Conservation (phyloP, 2,888 invertebrate genomes). For the Pinctada fucata region DNA sequence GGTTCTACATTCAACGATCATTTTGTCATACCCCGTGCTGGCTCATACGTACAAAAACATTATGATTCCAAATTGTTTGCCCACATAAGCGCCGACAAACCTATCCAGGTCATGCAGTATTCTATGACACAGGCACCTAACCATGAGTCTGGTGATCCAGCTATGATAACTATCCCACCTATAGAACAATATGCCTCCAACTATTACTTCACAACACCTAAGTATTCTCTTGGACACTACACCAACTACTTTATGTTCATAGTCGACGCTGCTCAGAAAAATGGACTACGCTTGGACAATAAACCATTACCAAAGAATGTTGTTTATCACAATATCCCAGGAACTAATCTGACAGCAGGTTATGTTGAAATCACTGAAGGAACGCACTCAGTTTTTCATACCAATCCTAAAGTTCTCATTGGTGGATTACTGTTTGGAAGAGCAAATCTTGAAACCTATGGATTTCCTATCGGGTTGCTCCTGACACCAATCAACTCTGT, state of each 20-base stretch:
- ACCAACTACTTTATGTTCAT: constrained; percentile 47
- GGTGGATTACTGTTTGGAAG: constrained; percentile 25
- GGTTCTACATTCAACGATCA: constrained; percentile 28
- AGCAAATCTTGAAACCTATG: constrained; percentile 26
- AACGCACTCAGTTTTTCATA: constrained; percentile 21
- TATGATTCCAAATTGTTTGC: constrained; percentile 39
- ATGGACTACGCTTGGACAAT: constrained; percentile 39
- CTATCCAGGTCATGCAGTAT: constrained; percentile 56
- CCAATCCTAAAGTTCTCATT: not conserved
- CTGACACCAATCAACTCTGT: constrained; percentile 23
- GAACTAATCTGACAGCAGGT: constrained; percentile 41
- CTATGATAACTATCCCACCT: constrained; percentile 58
- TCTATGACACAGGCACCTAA: constrained; percentile 48
- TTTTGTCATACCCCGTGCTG: constrained; percentile 30
- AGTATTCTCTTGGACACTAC: constrained; percentile 43
- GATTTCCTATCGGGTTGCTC: constrained; percentile 21
- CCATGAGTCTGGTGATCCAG: constrained; percentile 55
- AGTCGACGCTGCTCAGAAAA: constrained; percentile 40
- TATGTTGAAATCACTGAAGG: constrained; percentile 31
- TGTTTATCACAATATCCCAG: constrained; percentile 40
- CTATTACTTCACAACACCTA: constrained; percentile 56
- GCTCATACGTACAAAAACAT: constrained; percentile 32
- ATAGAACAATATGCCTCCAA: constrained; percentile 53
- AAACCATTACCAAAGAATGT: constrained; percentile 26
- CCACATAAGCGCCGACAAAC: constrained; percentile 44